Conservation (phyloP, 2,113 vertebrate genomes). For the Symphodus melops region DNA sequence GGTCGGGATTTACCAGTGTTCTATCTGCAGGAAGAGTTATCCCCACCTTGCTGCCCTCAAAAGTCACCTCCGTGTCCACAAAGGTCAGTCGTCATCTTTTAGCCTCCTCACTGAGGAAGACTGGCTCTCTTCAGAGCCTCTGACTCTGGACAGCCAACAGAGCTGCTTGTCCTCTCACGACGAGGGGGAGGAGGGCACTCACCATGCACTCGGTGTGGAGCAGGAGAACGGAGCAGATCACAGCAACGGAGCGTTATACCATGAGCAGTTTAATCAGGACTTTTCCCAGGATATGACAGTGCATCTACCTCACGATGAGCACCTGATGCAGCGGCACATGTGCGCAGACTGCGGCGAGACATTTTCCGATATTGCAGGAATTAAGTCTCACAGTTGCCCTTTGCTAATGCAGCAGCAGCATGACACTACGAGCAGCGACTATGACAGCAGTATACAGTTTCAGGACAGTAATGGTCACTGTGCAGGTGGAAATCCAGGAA, state of each 20-base stretch:
- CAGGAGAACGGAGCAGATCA: constrained; percentile 60
- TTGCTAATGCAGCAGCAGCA: constrained; percentile 67
- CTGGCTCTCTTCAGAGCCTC: constrained; percentile 83
- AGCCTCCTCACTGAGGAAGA: constrained; percentile 70
- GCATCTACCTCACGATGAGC: constrained; percentile 76
- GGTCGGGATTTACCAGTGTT: constrained; percentile 88
- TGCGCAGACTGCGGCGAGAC: constrained; percentile 85
- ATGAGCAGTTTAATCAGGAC: constrained; percentile 69
- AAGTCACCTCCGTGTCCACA: constrained; percentile 90
- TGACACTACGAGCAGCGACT: constrained; percentile 48
- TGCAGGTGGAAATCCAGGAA: constrained; percentile 48
- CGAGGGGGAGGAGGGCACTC: constrained; percentile 32
- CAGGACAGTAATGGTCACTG: constrained; percentile 50
- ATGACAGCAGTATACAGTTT: constrained; percentile 55
- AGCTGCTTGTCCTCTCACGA: constrained; percentile 64
- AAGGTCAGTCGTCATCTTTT: constrained; percentile 77
- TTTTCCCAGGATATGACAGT: constrained; percentile 62
- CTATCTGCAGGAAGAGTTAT: constrained; percentile 88
- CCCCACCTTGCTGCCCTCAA: constrained; percentile 89
- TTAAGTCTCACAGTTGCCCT: constrained; percentile 81
- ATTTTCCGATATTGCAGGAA: constrained; percentile 82
- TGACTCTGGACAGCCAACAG: constrained; percentile 76
- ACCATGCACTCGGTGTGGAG: constrained; percentile 37
- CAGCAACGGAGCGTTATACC: constrained; percentile 52
- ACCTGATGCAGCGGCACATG: constrained; percentile 82